Percentiles rank a stretch among this genome's conserved stretches.
Evolutionary conservation across 2,113 vertebrate species (phyloP).

Genomic region (Ceyx melanurus): DNA sequence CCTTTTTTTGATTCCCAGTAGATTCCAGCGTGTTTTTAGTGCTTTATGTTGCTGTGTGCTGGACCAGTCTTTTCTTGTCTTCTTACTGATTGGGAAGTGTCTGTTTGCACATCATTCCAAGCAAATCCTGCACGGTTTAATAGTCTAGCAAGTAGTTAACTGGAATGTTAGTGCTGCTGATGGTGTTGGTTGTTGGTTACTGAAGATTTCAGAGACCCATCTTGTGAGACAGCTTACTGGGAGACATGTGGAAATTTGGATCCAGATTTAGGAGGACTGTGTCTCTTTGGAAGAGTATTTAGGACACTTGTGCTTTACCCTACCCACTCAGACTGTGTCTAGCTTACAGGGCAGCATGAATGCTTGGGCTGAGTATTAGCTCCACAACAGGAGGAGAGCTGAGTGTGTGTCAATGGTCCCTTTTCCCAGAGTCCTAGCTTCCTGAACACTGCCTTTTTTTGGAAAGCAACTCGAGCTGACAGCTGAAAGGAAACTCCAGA

Average conservation of each 20-base stretch:
- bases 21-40: background rate
- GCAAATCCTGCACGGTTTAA: background rate
- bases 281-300: background rate
- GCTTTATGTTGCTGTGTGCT: background rate
- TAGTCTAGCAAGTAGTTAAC: background rate
- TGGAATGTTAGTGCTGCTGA: background rate
- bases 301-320: background rate
- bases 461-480: constrained; percentile 40
- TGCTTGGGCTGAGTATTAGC: background rate
- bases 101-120: background rate
- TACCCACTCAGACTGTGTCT: background rate
- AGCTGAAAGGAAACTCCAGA: constrained; percentile 53
- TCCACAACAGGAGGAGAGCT: background rate
- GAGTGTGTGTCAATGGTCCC: background rate
- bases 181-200: background rate
- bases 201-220: background rate
- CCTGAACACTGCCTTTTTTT: background rate
- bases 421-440: background rate
- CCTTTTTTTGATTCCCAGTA: background rate
- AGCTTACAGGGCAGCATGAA: background rate
- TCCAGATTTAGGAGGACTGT: background rate
- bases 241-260: background rate
- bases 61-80: background rate
- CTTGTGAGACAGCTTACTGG: background rate
- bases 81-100: background rate